Evolutionary conservation across 2,113 vertebrate genomes (phyloP), one percentile per base, ranked within the genome.

Genomic region (Pomatostomus ruficeps): DNA sequence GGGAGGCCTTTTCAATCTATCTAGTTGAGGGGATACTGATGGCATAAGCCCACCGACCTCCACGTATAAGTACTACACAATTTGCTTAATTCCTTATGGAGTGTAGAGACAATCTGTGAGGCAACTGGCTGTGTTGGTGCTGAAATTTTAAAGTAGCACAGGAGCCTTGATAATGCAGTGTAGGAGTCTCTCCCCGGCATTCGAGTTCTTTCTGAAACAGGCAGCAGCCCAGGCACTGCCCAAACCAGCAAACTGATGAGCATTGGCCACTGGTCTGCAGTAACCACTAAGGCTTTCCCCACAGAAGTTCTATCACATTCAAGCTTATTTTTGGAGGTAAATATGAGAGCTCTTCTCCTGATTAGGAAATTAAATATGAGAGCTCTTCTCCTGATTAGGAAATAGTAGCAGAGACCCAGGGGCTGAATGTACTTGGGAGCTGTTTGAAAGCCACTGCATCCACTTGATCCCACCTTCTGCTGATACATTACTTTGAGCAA

Each of bases 291-390:
- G 29, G 46, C 9, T 62, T 71, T 45, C 10, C 31, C 16, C 38
- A 25, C 0, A 0, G 10, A 72, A 68, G 6, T 22, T 84, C 33
- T 18, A 22, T 31, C 28, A 40, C 18, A 29, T 33, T 57, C 14
- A 46, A 48, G 26, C 25, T 52, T 35, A 13, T 36, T 74, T 79
- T 46, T 73, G 28, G 46, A 85, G 59, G 11, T 21, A 77, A 68
- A 38, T 18, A 52, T 22, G 19, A 74, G 10, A 62, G 26, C 13
- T 52, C 66, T 85, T 26, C 20, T 85, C 35, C 25, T 16, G 14
- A 2, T 63, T 48, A 55, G 40, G 14, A 83, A 83, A 11, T 1
- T n/a, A n/a, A n/a, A n/a, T n/a, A n/a, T n/a, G n/a, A n/a, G n/a
- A n/a, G n/a, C n/a, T 52, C 66, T 85, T 26, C 20, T 85, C 35